Evolutionary conservation across 2,888 invertebrate genomes (phyloP), one percentile per base, ranked within the genome.

Genomic region (Sphaerophoria rueppellii): DNA sequence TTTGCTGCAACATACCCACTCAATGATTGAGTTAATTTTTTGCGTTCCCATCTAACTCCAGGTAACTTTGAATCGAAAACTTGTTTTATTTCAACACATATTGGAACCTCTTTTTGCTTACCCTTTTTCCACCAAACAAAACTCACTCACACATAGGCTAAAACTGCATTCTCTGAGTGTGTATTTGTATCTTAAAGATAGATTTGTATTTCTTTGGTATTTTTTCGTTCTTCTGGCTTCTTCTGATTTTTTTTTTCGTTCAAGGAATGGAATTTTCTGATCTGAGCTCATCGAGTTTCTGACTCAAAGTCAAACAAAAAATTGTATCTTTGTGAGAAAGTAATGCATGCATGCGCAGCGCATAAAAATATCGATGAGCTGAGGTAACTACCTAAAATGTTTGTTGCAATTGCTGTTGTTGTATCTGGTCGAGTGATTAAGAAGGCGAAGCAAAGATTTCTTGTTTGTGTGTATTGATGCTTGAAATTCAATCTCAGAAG

Each of bases 401-500:
- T 12, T 11, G 43, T 11, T 34, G 34, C 16, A 60, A 14, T 40
- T 58, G 55, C 32, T 32, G 55, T 16, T 37, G 34, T 34, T 50
- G 50, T 50, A 16, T 14, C 6, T 48, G 0, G 0, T 14, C 12
- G n/a, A 67, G 16, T 52, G 46, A 71, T 60, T 40, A 58, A 16
- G 40, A 40, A 40, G 40, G 40, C 4, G 7, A 58, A 9, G 4
- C 40, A 58, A 52, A 9, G 16, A 6, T 37, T 37, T 24, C 48
- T 58, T 72, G 14, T 55, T 6, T 37, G 12, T 71, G 14, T 40
- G 71, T 63, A 43, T 24, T 71, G 34, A 55, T 70, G 54, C 55
- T 60, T 80, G 85, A 85, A 85, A 85, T 77, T 81, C 81, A 85
- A 85, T 85, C 80, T 85, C 63, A 73, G 76, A 85, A 80, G 85